phyloP scores from a whole-genome alignment of 2,888 invertebrate species.

The Eupithecia inturbata region DNA sequence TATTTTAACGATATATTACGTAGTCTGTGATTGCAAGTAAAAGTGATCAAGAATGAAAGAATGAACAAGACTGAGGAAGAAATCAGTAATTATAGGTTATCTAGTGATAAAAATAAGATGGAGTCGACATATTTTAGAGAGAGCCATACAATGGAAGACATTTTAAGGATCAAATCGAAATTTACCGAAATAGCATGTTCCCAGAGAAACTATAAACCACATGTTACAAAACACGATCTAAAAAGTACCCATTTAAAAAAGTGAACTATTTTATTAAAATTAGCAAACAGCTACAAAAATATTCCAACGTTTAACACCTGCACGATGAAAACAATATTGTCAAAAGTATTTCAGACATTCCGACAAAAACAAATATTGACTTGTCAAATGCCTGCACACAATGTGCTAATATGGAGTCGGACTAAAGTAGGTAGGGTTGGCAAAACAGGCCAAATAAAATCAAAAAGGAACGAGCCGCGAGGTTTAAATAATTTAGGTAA shows the following conservation, averaged over 20 bases:
- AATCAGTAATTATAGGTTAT: not conserved
- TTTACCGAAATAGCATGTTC: not conserved
- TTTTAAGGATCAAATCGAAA: not conserved
- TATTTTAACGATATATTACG: not conserved
- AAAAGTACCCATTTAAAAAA: not conserved
- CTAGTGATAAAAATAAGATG: not conserved
- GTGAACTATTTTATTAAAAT: constrained; percentile 10
- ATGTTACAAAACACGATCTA: not conserved
- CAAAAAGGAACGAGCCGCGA: not conserved
- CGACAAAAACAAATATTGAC: constrained; percentile 41
- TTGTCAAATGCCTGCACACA: constrained; percentile 38
- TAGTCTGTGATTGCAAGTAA: not conserved
- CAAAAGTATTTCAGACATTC: constrained; percentile 41
- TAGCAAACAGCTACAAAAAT: constrained; percentile 27
- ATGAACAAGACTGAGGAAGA: not conserved
- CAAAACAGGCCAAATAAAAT: constrained; percentile 23
- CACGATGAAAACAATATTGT: constrained; percentile 38
- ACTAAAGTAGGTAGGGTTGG: constrained; percentile 23
- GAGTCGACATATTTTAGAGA: not conserved
- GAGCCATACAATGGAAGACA: not conserved
- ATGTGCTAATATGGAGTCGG: constrained; percentile 35
- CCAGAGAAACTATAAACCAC: not conserved
- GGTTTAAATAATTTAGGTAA: not conserved
- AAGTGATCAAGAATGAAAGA: not conserved
- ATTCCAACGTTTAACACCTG: constrained; percentile 39